Conservation (phyloP, 2,888 invertebrate species). For the Nomada ferruginata region DNA sequence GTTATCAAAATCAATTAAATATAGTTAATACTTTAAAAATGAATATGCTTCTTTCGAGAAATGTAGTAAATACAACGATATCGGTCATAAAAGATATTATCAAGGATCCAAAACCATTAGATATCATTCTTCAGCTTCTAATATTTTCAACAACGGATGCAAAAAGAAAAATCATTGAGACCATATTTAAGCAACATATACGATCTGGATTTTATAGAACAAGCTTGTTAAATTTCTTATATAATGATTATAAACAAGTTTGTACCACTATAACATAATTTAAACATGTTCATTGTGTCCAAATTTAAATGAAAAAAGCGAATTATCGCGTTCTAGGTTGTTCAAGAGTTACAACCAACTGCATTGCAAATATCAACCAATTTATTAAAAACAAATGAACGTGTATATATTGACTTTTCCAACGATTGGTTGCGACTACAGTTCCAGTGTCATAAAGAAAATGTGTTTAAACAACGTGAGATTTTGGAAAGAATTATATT, state of each 20-base stretch:
- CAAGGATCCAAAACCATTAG: constrained; percentile 88
- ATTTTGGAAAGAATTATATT: constrained; percentile 78
- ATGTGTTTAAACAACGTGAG: constrained; percentile 78
- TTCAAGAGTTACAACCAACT: constrained; percentile 74
- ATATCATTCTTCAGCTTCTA: constrained; percentile 88
- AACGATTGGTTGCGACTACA: constrained; percentile 80
- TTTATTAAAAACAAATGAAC: constrained; percentile 78
- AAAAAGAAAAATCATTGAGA: constrained; percentile 87
- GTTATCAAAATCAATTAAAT: constrained; percentile 86
- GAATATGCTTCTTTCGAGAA: constrained; percentile 86
- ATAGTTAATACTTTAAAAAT: constrained; percentile 86
- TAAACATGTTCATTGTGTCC: not conserved
- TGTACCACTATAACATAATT: constrained; percentile 17
- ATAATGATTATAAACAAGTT: constrained; percentile 77
- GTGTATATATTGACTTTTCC: constrained; percentile 76
- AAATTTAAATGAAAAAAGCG: not conserved
- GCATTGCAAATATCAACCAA: constrained; percentile 76
- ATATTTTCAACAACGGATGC: constrained; percentile 82
- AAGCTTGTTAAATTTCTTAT: constrained; percentile 85
- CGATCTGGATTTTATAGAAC: constrained; percentile 87
- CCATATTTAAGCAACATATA: constrained; percentile 87
- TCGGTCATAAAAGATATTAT: constrained; percentile 86
- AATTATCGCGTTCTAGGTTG: constrained; percentile 69
- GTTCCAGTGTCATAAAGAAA: constrained; percentile 75
- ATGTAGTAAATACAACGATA: constrained; percentile 86